These are phyloP conservation scores for Varanus salvator DNA, from an alignment of 2,113 vertebrate species.

Conservation along the genomic window DNA sequence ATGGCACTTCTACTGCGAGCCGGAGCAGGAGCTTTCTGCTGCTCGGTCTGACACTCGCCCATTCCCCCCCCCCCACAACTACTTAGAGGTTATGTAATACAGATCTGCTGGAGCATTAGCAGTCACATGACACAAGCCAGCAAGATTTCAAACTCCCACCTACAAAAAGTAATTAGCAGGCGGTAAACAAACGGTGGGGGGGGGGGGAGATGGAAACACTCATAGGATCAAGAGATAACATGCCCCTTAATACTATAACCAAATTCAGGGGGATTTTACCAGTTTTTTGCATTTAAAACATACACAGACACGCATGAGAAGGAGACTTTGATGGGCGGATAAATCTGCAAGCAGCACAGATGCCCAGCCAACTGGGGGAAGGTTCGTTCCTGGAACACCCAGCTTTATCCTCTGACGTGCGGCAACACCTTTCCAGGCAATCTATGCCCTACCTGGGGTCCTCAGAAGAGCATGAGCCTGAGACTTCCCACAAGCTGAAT, in stretches of 20 bases:
- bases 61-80: slow-evolving; percentile 62
- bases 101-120: slow-evolving; percentile 69
- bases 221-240: slow-evolving; percentile 10
- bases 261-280: background rate
- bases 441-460: too few relatives aligned
- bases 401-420: background rate
- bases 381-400: background rate
- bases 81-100: slow-evolving; percentile 77
- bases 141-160: slow-evolving; percentile 70
- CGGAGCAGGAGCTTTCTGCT: slow-evolving; percentile 64
- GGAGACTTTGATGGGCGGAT: background rate
- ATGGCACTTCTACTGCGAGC: slow-evolving; percentile 39
- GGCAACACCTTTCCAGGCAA: background rate
- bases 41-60: slow-evolving; percentile 65
- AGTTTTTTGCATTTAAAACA: background rate
- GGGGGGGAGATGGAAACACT: background rate
- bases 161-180: slow-evolving; percentile 65
- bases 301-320: background rate
- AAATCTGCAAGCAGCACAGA: background rate
- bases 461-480: background rate
- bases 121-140: slow-evolving; percentile 61
- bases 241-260: background rate
- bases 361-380: background rate
- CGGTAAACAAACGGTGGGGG: slow-evolving; percentile 43
- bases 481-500: background rate